phyloP scores from a whole-genome alignment of 1,140 invertebrate species.

The Diplogasteroides magnus region DNA sequence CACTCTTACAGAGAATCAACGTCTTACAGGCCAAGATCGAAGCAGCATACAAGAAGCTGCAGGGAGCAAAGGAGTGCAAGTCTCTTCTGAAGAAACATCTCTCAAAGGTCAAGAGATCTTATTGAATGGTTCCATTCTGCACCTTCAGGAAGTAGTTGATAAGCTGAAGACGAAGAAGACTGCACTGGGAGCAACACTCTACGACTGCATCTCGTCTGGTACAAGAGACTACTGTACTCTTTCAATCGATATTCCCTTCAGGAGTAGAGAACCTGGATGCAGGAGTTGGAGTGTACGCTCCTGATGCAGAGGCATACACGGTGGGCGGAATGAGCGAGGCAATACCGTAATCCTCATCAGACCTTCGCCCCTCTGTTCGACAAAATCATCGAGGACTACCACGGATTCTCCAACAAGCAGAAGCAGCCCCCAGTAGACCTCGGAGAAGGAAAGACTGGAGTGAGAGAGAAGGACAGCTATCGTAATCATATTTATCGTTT shows the following conservation, averaged over 20 bases:
- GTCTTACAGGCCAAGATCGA: conserved; percentile 19
- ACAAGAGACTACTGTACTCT: too few species aligned
- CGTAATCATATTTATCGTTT: conserved; percentile 3
- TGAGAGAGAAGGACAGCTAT: background rate
- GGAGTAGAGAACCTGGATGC: conserved; percentile 68
- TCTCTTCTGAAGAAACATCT: conserved; percentile 48
- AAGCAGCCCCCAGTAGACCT: conserved; percentile 59
- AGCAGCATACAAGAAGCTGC: conserved; percentile 26
- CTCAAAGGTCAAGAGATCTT: too few species aligned
- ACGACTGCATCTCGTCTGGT: conserved; percentile 52
- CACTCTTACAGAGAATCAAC: background rate
- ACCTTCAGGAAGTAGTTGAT: conserved; percentile 42
- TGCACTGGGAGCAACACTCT: conserved; percentile 49
- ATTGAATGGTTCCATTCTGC: too few species aligned
- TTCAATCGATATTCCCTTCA: too few species aligned
- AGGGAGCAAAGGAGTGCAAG: conserved; percentile 40
- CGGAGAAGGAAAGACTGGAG: conserved; percentile 75
- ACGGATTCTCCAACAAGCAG: conserved; percentile 69
- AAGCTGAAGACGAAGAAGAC: conserved; percentile 40
- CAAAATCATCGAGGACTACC: conserved; percentile 92
- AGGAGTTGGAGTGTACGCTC: conserved; percentile 87
- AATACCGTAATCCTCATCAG: too few species aligned
- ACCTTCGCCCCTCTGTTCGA: conserved; percentile 80
- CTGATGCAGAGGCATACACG: conserved; percentile 84
- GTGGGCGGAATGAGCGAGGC: too few species aligned